These are phyloP conservation scores for Teleiodes luculella DNA, from an alignment of 2,888 invertebrate genomes.

Conservation along the genomic window DNA sequence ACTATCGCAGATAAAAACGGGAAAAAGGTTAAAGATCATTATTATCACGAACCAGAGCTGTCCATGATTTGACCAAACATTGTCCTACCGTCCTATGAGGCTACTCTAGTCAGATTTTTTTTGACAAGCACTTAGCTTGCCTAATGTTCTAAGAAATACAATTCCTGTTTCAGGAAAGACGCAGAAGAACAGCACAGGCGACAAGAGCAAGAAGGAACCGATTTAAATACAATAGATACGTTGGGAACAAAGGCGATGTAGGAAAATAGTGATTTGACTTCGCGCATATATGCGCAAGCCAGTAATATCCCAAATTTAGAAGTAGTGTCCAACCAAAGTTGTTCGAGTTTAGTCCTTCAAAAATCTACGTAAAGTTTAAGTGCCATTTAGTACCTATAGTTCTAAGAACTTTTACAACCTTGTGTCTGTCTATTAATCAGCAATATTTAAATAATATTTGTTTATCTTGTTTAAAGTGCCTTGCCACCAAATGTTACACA, in stretches of 20 bases:
- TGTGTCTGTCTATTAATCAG: too few relatives aligned
- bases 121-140: too few relatives aligned
- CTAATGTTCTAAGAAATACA: constrained; percentile 64
- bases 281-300: constrained; percentile 25
- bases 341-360: constrained; percentile 34
- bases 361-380: constrained; percentile 33
- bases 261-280: constrained; percentile 18
- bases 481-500: too few relatives aligned
- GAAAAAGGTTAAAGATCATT: too few relatives aligned
- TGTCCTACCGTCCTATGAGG: too few relatives aligned
- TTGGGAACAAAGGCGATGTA: constrained; percentile 61
- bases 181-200: constrained; percentile 67
- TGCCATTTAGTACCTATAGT: constrained; percentile 36
- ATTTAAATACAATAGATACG: constrained; percentile 53
- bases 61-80: too few relatives aligned
- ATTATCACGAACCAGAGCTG: too few relatives aligned
- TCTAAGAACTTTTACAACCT: too few relatives aligned
- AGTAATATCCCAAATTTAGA: constrained; percentile 64
- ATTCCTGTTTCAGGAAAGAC: constrained; percentile 62
- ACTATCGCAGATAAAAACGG: too few relatives aligned
- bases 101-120: too few relatives aligned
- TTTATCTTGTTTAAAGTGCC: too few relatives aligned
- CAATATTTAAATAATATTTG: too few relatives aligned
- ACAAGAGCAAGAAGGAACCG: constrained; percentile 47
- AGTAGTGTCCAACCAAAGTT: constrained; percentile 74